Base-by-base conservation (phyloP, 2,797 vertebrate species). In the Trematomus bernacchii region DNA sequence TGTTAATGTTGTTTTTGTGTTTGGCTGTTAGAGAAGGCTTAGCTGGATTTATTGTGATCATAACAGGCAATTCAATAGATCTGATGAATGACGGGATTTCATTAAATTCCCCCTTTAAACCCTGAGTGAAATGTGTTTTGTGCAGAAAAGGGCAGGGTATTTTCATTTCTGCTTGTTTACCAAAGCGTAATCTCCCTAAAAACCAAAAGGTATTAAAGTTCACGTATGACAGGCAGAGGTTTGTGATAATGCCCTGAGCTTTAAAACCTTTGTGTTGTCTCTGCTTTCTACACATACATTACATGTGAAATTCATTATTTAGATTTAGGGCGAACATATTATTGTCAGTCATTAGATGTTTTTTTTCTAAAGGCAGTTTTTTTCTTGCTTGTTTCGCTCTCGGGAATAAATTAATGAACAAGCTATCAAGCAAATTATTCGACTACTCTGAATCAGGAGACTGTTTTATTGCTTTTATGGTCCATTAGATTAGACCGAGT, bases 351-450 rank as follows among this genome's bases (percentile, higher is more conserved):
- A 80, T 78, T 80, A 67, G 60, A 76, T 76, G 68, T 68, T n/a
- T 53, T 59, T 59, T 8, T 46, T 43, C 64, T 33, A 30, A 53
- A 44, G 2, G 37, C 51, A 16, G 4, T 12, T 30, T 50, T 63
- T 61, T 19, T 14, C 10, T 4, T 16, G 10, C 50, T 54, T 37
- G 23, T 68, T 79, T 72, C 30, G 73, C 75, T 85, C 66, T 68
- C 43, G 71, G 79, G 76, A 76, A 73, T 83, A 77, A 55, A 86
- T 84, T 85, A 86, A 85, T 78, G 76, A 84, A 87, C 71, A 84
- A 60, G 71, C 80, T 77, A 86, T 86, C 69, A 82, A 67, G 69
- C 60, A 82, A 82, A 81, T 87, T 48, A 79, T 83, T 77, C 33
- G 30, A 59, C 72, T 87, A 21, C 46, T 77, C 55, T 52, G 71